Conservation (phyloP, 2,113 vertebrate species). For the Aptenodytes patagonicus region DNA sequence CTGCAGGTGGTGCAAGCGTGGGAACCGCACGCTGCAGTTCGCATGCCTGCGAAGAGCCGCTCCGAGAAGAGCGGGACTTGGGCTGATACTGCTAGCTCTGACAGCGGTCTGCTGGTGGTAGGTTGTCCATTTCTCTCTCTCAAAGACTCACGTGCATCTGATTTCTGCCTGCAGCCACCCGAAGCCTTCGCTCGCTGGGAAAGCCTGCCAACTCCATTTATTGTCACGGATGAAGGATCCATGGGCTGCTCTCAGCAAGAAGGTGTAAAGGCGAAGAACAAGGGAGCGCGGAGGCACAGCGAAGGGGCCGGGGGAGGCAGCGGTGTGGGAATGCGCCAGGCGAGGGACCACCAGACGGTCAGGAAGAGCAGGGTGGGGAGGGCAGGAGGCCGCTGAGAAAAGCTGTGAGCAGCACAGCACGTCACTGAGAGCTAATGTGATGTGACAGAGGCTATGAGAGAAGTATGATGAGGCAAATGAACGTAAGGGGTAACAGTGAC, state of each 20-base stretch:
- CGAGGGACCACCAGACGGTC: not conserved
- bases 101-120: not conserved
- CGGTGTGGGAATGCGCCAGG: rapidly evolving
- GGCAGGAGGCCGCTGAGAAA: not conserved
- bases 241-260: not conserved
- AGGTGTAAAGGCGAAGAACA: not conserved
- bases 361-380: not conserved
- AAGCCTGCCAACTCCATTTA: not conserved
- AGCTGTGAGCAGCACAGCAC: not conserved
- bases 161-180: not conserved
- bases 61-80: rapidly evolving
- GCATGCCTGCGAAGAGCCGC: not conserved
- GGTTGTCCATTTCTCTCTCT: not conserved
- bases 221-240: not conserved
- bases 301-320: not conserved
- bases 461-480: not conserved
- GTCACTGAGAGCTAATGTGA: not conserved
- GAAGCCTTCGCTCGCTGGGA: not conserved
- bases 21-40: not conserved
- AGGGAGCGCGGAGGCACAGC: not conserved
- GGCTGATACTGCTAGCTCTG: not conserved
- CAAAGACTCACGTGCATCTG: not conserved
- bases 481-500: not conserved
- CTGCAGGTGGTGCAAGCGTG: not conserved
- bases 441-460: not conserved